These are phyloP conservation scores for Prietella phreatophila DNA, from an alignment of 2,113 vertebrate species.

Conservation along the genomic window DNA sequence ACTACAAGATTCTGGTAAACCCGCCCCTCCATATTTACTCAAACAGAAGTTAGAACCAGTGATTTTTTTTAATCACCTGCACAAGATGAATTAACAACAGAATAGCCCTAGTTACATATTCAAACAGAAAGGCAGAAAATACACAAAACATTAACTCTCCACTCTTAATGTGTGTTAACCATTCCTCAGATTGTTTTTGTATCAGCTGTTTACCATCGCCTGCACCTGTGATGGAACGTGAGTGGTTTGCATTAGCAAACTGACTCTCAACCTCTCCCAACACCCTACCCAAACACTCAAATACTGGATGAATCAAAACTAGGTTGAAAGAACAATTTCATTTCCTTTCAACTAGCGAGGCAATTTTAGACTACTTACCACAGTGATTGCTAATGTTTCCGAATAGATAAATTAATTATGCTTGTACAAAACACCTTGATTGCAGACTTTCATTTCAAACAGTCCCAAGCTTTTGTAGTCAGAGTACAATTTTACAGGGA, in stretches of 20 bases:
- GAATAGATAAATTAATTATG: slow-evolving; percentile 7
- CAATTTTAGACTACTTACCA: background rate
- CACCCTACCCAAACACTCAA: background rate
- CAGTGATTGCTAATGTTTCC: background rate
- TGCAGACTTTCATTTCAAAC: background rate
- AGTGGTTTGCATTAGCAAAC: background rate
- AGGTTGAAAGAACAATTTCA: background rate
- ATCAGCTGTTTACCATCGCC: background rate
- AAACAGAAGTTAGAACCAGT: background rate
- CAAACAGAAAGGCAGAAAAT: background rate
- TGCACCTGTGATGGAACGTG: background rate
- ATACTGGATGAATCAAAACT: background rate
- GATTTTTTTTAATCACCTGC: background rate
- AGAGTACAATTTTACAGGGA: background rate
- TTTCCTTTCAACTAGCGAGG: background rate
- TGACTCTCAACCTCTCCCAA: background rate
- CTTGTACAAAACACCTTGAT: slow-evolving; percentile 5
- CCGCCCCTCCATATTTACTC: too few species aligned
- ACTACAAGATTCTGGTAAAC: background rate
- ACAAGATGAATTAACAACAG: background rate
- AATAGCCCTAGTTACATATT: background rate
- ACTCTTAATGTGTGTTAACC: background rate
- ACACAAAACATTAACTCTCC: too few species aligned
- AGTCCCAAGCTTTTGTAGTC: background rate
- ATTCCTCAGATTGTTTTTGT: too few species aligned